Evolutionary conservation across 2,113 vertebrate genomes (phyloP), one percentile per base, ranked within the genome.

Genomic region (Poeciliopsis prolifica): DNA sequence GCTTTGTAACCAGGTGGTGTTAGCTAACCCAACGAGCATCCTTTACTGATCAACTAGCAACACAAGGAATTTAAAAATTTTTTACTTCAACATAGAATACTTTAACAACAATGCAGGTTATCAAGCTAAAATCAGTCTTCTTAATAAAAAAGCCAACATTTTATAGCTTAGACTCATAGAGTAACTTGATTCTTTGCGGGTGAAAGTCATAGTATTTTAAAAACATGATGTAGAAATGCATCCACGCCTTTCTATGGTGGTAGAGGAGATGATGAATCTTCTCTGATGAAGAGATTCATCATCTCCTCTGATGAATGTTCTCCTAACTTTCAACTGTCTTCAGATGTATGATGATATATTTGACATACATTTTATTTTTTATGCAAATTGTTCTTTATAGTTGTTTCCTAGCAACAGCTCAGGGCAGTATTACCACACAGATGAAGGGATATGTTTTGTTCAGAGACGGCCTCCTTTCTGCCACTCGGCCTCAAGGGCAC

Each of bases 371-470:
- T 51, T 51, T 2, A 54, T 22, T 54, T 54, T 54, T 22, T 54
- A 5, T 19, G 17, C 48, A 19, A 54, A 54, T 54, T 17, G 17
- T 54, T 22, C 22, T 54, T 54, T 54, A 7, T 8, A 19, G 3
- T 2, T 24, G 17, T 54, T 54, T 54, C 17, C 48, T 63, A 31
- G 44, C 48, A 44, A 48, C 26, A 2, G 61, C 64, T 26, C 54
- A 37, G 72, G 77, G 86, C 75, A 73, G 70, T 65, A 83, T 89
- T 83, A 85, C 61, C 71, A 42, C 75, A 74, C 68, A 82, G 77
- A 90, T 78, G 72, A 77, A 90, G 84, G 77, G 68, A 51, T 84
- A 70, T 77, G 82, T 83, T 65, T 28, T 75, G 68, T 66, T 77
- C 86, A 51, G 48, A 54, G 48, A n/a, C n/a, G n/a, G n/a, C n/a